Evolutionary conservation across 2,888 invertebrate species (phyloP), one percentile per base, ranked within the genome.

Genomic region (Ennomos erosarius): DNA sequence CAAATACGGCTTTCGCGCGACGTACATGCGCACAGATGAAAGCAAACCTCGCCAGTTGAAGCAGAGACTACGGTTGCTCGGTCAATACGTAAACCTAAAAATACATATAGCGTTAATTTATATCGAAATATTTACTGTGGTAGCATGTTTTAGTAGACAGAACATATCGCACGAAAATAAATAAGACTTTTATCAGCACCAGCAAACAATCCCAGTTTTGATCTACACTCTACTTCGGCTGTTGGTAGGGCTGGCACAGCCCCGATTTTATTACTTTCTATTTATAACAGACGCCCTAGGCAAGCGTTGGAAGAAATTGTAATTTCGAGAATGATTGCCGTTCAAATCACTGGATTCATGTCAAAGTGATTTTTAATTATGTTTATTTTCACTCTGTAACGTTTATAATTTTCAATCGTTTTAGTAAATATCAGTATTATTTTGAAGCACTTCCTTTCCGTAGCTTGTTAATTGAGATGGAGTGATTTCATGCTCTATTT

Each of bases 111-210:
- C 16, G 16, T 16, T 2, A 16, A 16, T 16, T 16, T 16, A 1
- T 16, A 16, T 16, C 16, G 3, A 16, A 16, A 3, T 16, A 16
- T 3, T 9, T n/a, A 12, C 2, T 33, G 33, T 45, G 34, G 12
- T 34, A 12, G 12, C 3, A 34, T 12, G 9, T 9, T 11, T 16
- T 35, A 35, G 26, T 26, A 11, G n/a, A 46, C 46, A 10, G n/a
- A 33, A 49, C 42, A 39, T 35, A 44, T 47, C 12, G 11, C n/a
- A 36, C 5, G 13, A 54, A 48, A 55, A 45, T 53, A 44, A 45
- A 55, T 43, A 37, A 10, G 43, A 55, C 34, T 46, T 11, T 53
- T 46, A 46, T 53, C 53, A 39, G 39, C 13, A 26, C 3, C 16
- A 42, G 36, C 45, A 38, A 38, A 52, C 42, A 53, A 45, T 53